Evolutionary conservation across 2,113 vertebrate genomes (phyloP).

Genomic region (Pagrus major): DNA sequence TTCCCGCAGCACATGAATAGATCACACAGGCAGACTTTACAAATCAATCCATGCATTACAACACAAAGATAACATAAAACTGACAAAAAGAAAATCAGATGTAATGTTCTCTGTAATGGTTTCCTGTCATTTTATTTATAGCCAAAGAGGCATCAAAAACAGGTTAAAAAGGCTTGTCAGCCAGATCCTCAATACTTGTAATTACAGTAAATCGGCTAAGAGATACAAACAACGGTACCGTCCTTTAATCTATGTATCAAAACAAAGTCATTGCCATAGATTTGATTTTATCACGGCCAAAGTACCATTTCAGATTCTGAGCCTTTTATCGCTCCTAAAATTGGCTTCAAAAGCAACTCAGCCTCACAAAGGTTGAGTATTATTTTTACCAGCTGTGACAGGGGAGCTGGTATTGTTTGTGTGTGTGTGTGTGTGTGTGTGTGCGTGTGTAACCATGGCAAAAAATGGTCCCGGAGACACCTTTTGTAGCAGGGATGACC

Average conservation of each 20-base stretch:
- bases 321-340: slow-evolving; percentile 17
- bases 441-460: no score
- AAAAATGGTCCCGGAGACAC: no score
- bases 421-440: no score
- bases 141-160: slow-evolving; percentile 38
- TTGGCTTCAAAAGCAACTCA: slow-evolving; percentile 5
- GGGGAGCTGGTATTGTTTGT: no score
- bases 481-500: no score
- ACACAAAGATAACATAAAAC: slow-evolving; percentile 36
- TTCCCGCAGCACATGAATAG: slow-evolving; percentile 38
- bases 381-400: no score
- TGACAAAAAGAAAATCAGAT: slow-evolving; percentile 54
- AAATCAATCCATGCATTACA: slow-evolving; percentile 42
- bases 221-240: slow-evolving; percentile 1
- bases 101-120: slow-evolving; percentile 51
- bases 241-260: slow-evolving; percentile 46
- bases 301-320: not conserved
- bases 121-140: slow-evolving; percentile 44
- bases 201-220: slow-evolving; percentile 25
- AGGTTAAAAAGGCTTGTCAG: slow-evolving; percentile 29
- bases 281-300: not conserved
- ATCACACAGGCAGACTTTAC: slow-evolving; percentile 46
- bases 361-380: not conserved
- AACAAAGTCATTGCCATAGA: not conserved
- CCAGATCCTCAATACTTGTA: slow-evolving; percentile 26